phyloP scores from a whole-genome alignment of 2,888 invertebrate species.

The Lepidonotus clava region DNA sequence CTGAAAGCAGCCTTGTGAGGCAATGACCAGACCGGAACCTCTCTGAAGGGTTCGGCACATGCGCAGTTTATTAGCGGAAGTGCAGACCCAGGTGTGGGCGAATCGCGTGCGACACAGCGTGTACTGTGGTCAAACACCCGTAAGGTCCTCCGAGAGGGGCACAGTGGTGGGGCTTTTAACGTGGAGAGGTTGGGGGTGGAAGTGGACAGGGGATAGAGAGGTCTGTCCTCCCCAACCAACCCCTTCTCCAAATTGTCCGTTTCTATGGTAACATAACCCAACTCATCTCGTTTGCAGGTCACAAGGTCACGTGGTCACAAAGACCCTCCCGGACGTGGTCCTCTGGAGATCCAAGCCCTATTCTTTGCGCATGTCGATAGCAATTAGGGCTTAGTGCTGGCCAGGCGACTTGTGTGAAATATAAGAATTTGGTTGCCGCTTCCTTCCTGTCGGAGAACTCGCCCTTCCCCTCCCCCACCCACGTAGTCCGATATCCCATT shows the following conservation, averaged over 20 bases:
- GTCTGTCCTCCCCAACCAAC: too few species aligned
- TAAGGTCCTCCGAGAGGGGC: neutral
- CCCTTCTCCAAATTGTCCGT: slow-evolving; percentile 24
- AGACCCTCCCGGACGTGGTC: slow-evolving; percentile 2
- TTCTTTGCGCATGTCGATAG: slow-evolving; percentile 30
- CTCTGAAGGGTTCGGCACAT: neutral
- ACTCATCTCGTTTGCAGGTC: slow-evolving; percentile 53
- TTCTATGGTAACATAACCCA: slow-evolving; percentile 54
- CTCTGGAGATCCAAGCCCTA: neutral
- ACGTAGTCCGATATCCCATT: too few species aligned
- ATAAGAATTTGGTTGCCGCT: slow-evolving; percentile 47
- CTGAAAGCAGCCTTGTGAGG: too few species aligned
- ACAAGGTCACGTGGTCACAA: slow-evolving; percentile 40
- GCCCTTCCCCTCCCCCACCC: neutral
- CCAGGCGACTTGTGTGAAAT: slow-evolving; percentile 3
- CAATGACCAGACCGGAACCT: neutral
- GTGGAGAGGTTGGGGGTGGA: neutral
- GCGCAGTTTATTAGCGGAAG: slow-evolving; percentile 41
- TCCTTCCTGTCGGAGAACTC: neutral
- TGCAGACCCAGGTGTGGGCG: neutral
- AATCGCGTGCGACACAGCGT: neutral
- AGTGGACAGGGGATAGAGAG: neutral
- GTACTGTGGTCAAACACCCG: slow-evolving; percentile 32
- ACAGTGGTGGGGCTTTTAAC: neutral
- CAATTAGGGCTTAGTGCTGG: slow-evolving; percentile 33